Percentiles rank a stretch among this genome's conserved stretches.
These are phyloP conservation scores for Loripinus fragilis DNA, from an alignment of 2,888 invertebrate species.

Conservation along the genomic window DNA sequence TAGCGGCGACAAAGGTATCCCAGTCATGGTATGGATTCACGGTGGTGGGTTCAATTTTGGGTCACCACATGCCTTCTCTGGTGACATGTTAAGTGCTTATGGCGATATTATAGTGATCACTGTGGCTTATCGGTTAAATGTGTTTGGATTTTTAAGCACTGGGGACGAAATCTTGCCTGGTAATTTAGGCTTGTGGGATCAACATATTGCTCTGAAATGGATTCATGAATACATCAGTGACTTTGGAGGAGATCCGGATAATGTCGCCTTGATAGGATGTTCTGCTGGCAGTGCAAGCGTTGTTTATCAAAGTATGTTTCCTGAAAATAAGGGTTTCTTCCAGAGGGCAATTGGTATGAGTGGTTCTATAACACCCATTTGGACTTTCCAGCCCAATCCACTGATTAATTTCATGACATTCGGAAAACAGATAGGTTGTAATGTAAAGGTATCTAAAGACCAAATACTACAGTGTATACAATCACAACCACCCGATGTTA, in stretches of 20 bases:
- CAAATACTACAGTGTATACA: not conserved
- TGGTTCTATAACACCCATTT: slow-evolving; percentile 6
- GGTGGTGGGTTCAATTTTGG: not conserved
- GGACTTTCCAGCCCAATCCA: slow-evolving; percentile 16
- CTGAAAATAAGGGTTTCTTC: slow-evolving; percentile 3
- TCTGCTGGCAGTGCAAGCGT: too few species aligned
- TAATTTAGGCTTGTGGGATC: too few species aligned
- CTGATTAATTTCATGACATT: not conserved
- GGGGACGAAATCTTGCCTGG: slow-evolving; percentile 5
- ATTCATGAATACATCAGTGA: slow-evolving; percentile 2
- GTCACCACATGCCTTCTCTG: too few species aligned
- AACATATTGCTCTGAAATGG: too few species aligned
- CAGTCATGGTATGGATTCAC: slow-evolving; percentile 13
- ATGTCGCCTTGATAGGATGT: too few species aligned
- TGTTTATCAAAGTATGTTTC: not conserved
- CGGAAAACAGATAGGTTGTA: not conserved
- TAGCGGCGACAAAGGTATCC: not conserved
- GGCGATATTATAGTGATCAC: not conserved
- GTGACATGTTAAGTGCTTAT: not conserved
- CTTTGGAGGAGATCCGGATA: slow-evolving; percentile 17
- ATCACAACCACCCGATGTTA: not conserved
- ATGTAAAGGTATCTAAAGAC: too few species aligned
- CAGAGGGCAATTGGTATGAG: too few species aligned
- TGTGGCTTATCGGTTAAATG: not conserved
- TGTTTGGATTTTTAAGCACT: not conserved